phyloP scores from a whole-genome alignment of 2,888 invertebrate genomes.

The Tipula vernalis region DNA sequence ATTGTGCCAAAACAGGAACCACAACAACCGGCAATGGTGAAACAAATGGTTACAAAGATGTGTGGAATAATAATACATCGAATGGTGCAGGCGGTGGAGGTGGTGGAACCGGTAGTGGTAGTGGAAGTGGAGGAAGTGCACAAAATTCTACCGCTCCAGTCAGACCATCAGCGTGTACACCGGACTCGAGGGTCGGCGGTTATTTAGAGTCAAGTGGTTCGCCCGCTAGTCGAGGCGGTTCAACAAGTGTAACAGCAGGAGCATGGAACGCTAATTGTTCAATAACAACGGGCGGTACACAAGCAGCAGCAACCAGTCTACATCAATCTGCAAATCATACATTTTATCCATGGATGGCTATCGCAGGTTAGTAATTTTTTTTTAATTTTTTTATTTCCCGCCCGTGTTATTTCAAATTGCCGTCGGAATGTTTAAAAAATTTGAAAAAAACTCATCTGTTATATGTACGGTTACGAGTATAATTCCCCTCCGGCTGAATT shows the following conservation, averaged over 20 bases:
- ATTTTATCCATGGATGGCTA: constrained; percentile 97
- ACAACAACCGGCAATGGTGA: constrained; percentile 45
- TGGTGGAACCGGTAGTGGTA: constrained; percentile 50
- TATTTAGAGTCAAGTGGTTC: constrained; percentile 63
- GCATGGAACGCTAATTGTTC: constrained; percentile 86
- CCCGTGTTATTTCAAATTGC: background rate
- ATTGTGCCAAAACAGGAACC: constrained; percentile 53
- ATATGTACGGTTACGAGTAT: too few relatives aligned
- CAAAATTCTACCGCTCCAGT: constrained; percentile 42
- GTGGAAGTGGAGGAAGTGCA: constrained; percentile 22
- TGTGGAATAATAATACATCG: constrained; percentile 31
- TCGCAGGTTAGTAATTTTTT: constrained; percentile 71
- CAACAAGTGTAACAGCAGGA: constrained; percentile 43
- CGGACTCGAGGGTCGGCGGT: constrained; percentile 69
- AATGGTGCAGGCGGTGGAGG: constrained; percentile 36
- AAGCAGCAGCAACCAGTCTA: constrained; percentile 71
- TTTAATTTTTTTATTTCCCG: background rate
- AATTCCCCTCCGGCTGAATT: background rate
- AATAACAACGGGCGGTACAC: constrained; percentile 62
- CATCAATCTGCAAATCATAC: constrained; percentile 85
- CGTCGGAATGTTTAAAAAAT: background rate
- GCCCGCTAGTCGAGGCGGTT: constrained; percentile 59
- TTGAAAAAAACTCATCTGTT: background rate
- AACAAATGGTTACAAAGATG: constrained; percentile 45
- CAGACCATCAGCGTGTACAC: constrained; percentile 79